Evolutionary conservation across 2,797 vertebrate species (phyloP), one percentile per base, ranked within the genome.

Genomic region (Vireo griseus): DNA sequence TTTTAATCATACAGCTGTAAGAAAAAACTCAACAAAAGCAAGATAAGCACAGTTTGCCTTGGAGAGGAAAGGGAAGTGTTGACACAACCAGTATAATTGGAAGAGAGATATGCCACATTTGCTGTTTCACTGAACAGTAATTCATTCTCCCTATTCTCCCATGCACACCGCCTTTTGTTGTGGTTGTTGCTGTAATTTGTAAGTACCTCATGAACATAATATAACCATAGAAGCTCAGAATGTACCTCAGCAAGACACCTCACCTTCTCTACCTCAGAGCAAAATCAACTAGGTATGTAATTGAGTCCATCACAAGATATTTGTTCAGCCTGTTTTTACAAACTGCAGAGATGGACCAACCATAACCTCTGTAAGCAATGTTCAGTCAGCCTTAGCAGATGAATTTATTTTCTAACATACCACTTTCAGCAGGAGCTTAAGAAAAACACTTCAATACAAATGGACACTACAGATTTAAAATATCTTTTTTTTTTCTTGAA

Each of bases 81-180:
- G 44, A 54, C 21, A 71, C 24, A 47, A 63, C 28, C 29, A 45
- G 10, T 29, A 13, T 37, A 73, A 54, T 2, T 50, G 28, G 28
- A 89, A 67, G 21, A 77, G 1, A 89, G 25, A 44, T 25, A 63
- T 11, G 10, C 10, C 15, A 40, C 40, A 40, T 40, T 71, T 3
- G 1, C 12, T 55, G 2, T 57, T 55, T 74, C 54, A 55, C 17
- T 44, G 21, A 29, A n/a, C 11, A 5, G 9, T 54, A 69, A 61
- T 62, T 69, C 0, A 3, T 37, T 78, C 17, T 74, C 8, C 11
- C 15, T 86, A 1, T 26, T 40, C 17, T 15, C 7, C 5, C 1
- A 1, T 0, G 0, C 13, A n/a, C 4, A 1, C 2, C 1, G 1
- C 2, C n/a, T 52, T 44, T 52, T 19, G 2, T 55, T 47, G 9